These are phyloP conservation scores for Poecilia latipinna DNA, from an alignment of 2,113 vertebrate species.

Conservation along the genomic window DNA sequence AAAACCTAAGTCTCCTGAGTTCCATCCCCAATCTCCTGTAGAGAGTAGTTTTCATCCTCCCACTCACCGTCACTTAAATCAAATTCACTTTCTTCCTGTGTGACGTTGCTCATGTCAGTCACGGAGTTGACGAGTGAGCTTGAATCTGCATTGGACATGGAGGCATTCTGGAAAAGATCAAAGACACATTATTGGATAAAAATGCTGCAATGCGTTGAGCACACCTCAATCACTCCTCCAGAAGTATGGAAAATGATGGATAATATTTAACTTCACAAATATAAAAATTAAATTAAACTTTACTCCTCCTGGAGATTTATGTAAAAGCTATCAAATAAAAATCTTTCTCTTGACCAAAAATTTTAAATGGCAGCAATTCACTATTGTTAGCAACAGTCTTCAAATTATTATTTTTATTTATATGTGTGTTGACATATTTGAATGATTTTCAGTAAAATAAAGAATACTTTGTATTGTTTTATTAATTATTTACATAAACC, in stretches of 20 bases:
- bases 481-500: too few relatives aligned
- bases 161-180: background rate
- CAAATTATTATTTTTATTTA: too few relatives aligned
- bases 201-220: background rate
- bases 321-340: background rate
- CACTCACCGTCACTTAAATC: background rate
- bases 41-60: background rate
- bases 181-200: background rate
- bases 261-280: too few relatives aligned
- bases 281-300: too few relatives aligned
- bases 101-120: background rate
- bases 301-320: too few relatives aligned
- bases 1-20: background rate
- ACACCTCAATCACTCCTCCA: background rate
- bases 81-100: background rate
- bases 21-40: background rate
- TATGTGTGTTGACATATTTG: too few relatives aligned
- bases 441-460: too few relatives aligned
- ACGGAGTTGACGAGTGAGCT: background rate
- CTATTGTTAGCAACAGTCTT: too few relatives aligned
- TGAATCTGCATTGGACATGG: background rate
- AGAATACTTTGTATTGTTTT: too few relatives aligned
- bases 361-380: too few relatives aligned
- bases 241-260: too few relatives aligned
- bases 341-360: too few relatives aligned